These are phyloP conservation scores for Eucidaris tribuloides DNA, from an alignment of 35 echinoderm and acorn worm species.

Conservation along the genomic window DNA sequence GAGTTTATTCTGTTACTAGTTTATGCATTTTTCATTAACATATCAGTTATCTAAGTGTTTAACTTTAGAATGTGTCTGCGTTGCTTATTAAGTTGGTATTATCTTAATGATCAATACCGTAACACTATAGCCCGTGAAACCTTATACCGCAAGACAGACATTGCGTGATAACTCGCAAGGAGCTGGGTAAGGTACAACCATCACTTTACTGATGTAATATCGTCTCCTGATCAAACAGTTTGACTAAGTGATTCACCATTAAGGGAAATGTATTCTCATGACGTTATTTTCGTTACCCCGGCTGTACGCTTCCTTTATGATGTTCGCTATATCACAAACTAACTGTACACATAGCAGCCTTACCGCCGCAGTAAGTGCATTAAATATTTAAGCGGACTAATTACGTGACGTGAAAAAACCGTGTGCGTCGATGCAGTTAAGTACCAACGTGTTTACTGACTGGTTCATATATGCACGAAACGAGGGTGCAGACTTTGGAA, in stretches of 20 bases:
- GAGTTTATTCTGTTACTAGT: not conserved
- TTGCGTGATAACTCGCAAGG: conserved; percentile 7
- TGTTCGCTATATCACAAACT: not conserved
- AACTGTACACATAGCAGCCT: not conserved
- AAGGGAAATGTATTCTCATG: not conserved
- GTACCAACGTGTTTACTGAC: not conserved
- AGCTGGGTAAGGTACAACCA: not conserved
- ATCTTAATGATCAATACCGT: not conserved
- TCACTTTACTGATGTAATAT: conserved; percentile 14
- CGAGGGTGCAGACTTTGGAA: not conserved
- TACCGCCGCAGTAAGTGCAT: not conserved
- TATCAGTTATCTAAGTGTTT: not conserved
- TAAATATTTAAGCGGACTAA: conserved; percentile 22
- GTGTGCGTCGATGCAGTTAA: not conserved
- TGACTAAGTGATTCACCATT: conserved; percentile 14
- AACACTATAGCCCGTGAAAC: not conserved
- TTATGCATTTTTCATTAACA: not conserved
- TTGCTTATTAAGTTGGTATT: not conserved
- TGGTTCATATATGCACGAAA: not conserved
- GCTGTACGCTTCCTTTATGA: not conserved
- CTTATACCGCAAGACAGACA: not conserved
- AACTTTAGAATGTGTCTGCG: not conserved
- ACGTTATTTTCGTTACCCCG: not conserved
- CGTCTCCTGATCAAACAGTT: conserved; percentile 19
- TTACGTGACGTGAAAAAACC: too few species aligned